Percentiles rank a stretch among this genome's conserved stretches.
Conservation (phyloP, 1,140 invertebrate genomes). For the Dreissena polymorpha region DNA sequence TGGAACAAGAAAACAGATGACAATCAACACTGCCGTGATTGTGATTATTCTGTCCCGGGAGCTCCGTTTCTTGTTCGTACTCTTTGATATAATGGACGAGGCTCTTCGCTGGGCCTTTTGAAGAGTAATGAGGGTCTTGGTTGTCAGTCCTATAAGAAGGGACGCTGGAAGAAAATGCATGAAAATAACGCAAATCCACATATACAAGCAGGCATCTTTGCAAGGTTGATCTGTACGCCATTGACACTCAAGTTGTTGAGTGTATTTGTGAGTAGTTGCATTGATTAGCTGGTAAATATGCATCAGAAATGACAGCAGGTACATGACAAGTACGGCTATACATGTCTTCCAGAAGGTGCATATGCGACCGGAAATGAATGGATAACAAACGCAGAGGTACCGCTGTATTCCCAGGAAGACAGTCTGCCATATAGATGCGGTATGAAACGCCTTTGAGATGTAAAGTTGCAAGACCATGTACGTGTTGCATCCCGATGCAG, state of each 20-base stretch:
- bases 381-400: constrained; percentile 52
- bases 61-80: neutral
- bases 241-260: neutral
- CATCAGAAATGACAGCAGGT: neutral
- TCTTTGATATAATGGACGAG: constrained; percentile 21
- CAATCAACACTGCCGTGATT: constrained; percentile 32
- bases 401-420: constrained; percentile 34
- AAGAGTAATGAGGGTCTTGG: neutral
- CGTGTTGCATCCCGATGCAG: neutral
- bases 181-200: constrained; percentile 38
- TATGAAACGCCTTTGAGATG: constrained; percentile 40
- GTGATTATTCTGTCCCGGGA: constrained; percentile 36
- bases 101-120: constrained; percentile 2
- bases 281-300: constrained; percentile 42
- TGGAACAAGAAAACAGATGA: constrained; percentile 36
- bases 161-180: constrained; percentile 34
- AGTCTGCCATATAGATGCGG: constrained; percentile 50
- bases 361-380: constrained; percentile 35
- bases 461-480: constrained; percentile 38
- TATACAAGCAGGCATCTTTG: constrained; percentile 32
- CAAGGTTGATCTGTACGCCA: constrained; percentile 29
- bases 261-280: neutral
- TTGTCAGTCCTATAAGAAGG: constrained; percentile 33
- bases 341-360: constrained; percentile 47
- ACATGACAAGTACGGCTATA: constrained; percentile 16